Evolutionary conservation across 2,888 invertebrate genomes (phyloP).

Genomic region (Julus scandinavius): DNA sequence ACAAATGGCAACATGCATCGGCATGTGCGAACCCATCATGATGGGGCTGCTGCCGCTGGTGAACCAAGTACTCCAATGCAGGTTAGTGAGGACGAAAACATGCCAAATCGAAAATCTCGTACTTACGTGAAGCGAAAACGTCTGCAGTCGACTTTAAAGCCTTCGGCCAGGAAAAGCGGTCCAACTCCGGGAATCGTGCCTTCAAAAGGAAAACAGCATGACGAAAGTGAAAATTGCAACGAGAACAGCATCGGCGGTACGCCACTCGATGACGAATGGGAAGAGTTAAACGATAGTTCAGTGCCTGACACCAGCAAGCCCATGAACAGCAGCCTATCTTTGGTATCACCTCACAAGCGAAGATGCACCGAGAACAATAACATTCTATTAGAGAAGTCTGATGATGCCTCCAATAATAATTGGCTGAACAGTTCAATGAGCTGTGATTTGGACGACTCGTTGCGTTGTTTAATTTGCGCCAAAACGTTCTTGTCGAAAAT

Average conservation of each 20-base stretch:
- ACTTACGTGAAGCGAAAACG: slow-evolving; percentile 20
- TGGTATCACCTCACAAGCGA: background rate
- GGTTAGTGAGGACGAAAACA: slow-evolving; percentile 28
- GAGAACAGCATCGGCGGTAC: background rate
- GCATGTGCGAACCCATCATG: slow-evolving; percentile 78
- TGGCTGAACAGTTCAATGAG: background rate
- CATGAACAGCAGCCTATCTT: background rate
- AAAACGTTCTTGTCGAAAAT: slow-evolving; percentile 73
- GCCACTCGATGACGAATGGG: background rate
- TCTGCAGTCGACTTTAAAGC: background rate
- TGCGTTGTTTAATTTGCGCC: slow-evolving; percentile 74
- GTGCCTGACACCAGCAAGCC: background rate
- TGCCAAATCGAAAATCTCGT: background rate
- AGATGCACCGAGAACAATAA: slow-evolving; percentile 30
- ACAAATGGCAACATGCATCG: slow-evolving; percentile 89
- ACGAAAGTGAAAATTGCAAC: background rate
- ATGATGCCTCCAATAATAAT: slow-evolving; percentile 56
- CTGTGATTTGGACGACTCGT: slow-evolving; percentile 39
- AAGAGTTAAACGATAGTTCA: background rate
- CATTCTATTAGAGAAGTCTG: slow-evolving; percentile 55
- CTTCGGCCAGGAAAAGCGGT: background rate
- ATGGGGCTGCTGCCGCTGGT: slow-evolving; percentile 60
- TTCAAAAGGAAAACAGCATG: background rate
- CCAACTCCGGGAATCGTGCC: background rate
- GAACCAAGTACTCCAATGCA: slow-evolving; percentile 24